Evolutionary conservation across 1,140 invertebrate genomes (phyloP), one percentile per base, ranked within the genome.

Genomic region (Neotoxoptera formosana): DNA sequence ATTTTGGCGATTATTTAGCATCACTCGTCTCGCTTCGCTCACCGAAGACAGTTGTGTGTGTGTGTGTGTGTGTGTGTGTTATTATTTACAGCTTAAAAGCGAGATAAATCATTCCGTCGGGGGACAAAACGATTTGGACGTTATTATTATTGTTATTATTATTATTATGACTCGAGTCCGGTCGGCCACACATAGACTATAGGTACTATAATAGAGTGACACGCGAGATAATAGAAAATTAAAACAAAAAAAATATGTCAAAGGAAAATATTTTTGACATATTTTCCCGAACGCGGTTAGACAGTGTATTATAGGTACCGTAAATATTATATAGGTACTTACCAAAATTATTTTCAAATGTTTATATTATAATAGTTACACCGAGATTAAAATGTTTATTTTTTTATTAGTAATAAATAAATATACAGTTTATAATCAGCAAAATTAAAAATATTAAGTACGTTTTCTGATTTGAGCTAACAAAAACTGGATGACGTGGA

Each of bases 21-120:
- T 53, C 51, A 87, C 83, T 84, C 36, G 83, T 84, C 84, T 87
- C 84, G 45, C 84, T 87, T 47, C 84, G 25, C 41, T 48, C 84
- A n/a, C 41, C 84, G 45, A 87, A 45, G 30, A 87, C 45, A 87
- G 41, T 87, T n/a, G 45, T 14, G 4, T 1, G 1, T 41, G 41
- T 25, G 84, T 47, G 45, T 87, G n/a, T n/a, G 45, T 14, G 4
- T 1, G 1, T 41, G 41, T 25, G 84, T 47, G 45, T 87, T 87
- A 87, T 87, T 30, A 47, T 87, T 84, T 84, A 76, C 60, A 76
- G 60, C 60, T 76, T 76, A 76, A 76, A 76, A n/a, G 30, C 60
- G 6, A n/a, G 60, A 76, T 76, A 76, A 76, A 76, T 76, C 23
- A 45, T 53, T 41, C 25, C 23, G 30, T 84, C 45, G 11, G 11